phyloP scores from a whole-genome alignment of 2,113 vertebrate species.

The Eudyptes chrysolophus region DNA sequence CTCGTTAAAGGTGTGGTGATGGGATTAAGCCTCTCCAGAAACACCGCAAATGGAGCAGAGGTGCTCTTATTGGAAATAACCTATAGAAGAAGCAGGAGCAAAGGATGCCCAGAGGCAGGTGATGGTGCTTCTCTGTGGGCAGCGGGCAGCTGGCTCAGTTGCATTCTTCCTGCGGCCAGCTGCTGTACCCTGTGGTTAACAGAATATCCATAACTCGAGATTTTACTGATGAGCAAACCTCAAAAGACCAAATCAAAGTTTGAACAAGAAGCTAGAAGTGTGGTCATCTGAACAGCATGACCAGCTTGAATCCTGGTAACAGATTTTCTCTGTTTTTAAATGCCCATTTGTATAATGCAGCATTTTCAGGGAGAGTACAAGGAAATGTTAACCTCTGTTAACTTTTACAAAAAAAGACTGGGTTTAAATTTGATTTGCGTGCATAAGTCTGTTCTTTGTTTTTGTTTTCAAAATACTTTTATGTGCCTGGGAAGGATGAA shows the following conservation, averaged over 20 bases:
- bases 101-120: not conserved
- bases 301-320: not conserved
- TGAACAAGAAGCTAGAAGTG: not conserved
- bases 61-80: not conserved
- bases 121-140: not conserved
- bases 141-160: not conserved
- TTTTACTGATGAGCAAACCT: not conserved
- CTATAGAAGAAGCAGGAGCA: not conserved
- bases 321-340: not conserved
- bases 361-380: not conserved
- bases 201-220: not conserved
- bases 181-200: not conserved
- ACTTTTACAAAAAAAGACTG: not conserved
- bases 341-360: rapidly evolving
- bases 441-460: not conserved
- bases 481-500: not conserved
- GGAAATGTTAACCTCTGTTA: not conserved
- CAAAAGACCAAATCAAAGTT: not conserved
- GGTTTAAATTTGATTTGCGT: not conserved
- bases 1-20: not conserved
- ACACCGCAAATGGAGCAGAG: not conserved
- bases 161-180: not conserved
- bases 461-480: not conserved
- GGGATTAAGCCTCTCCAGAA: not conserved
- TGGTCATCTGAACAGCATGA: not conserved